Evolutionary conservation across 1,140 invertebrate genomes (phyloP).

Genomic region (Diploscapter pachys): DNA sequence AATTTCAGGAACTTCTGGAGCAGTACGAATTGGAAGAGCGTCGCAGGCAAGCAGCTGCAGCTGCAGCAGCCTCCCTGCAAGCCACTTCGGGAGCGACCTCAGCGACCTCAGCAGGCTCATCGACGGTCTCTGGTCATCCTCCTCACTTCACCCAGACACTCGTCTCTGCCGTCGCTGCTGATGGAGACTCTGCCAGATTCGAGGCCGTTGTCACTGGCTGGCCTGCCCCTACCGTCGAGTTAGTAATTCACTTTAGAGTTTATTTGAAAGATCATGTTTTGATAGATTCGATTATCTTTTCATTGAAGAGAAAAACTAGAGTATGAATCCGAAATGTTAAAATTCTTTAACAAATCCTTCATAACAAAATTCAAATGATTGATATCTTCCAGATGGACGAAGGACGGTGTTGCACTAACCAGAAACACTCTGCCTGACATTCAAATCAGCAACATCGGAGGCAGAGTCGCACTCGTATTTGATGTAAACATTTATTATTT

Average conservation of each 20-base stretch:
- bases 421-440: conserved; percentile 34
- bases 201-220: conserved; percentile 56
- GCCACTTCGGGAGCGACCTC: no score
- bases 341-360: no score
- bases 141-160: conserved; percentile 56
- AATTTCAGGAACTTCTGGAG: conserved; percentile 27
- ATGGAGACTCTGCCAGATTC: conserved; percentile 49
- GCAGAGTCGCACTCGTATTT: conserved; percentile 45
- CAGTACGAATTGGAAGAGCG: conserved; percentile 31
- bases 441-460: conserved; percentile 40
- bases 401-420: conserved; percentile 48
- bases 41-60: no score
- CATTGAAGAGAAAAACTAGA: no score
- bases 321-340: no score
- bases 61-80: no score
- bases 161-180: conserved; percentile 47
- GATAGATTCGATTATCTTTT: no score
- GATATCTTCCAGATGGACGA: conserved; percentile 42
- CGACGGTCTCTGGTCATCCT: conserved; percentile 38
- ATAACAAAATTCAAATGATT: no score
- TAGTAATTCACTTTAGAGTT: conserved; percentile 25
- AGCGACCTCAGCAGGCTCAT: no score
- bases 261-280: conserved; percentile 1
- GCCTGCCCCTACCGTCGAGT: conserved; percentile 30
- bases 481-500: conserved; percentile 1